phyloP scores from a whole-genome alignment of 2,888 invertebrate genomes.

The Belgica antarctica region DNA sequence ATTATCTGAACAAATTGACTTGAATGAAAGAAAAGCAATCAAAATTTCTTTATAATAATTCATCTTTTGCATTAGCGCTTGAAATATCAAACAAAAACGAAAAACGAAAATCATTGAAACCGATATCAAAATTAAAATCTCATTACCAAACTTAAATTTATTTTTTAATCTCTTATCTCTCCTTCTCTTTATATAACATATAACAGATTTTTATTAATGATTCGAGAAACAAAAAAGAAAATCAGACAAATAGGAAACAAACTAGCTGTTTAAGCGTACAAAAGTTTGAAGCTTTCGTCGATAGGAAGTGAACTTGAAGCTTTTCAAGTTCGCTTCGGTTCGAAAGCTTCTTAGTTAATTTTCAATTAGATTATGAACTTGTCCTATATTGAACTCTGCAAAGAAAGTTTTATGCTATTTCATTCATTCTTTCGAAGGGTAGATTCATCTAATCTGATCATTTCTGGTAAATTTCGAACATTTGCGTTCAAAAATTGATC shows the following conservation, averaged over 20 bases:
- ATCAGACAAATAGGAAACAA: too few species aligned
- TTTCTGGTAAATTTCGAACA: too few species aligned
- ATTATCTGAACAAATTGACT: neutral
- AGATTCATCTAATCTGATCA: too few species aligned
- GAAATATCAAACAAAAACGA: too few species aligned
- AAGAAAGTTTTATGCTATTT: slow-evolving; percentile 11
- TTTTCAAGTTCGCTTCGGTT: too few species aligned
- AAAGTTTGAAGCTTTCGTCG: too few species aligned
- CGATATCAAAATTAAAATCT: neutral
- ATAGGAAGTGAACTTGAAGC: too few species aligned
- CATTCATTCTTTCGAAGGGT: neutral
- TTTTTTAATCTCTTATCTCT: too few species aligned
- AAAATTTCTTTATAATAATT: neutral
- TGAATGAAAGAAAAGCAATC: slow-evolving; percentile 2
- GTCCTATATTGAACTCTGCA: slow-evolving; percentile 24
- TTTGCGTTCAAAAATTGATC: too few species aligned
- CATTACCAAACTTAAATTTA: neutral
- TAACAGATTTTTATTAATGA: slow-evolving; percentile 23
- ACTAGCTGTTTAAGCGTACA: too few species aligned
- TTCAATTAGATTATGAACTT: slow-evolving; percentile 5
- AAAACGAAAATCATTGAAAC: neutral
- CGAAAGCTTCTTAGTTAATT: too few species aligned
- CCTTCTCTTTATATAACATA: too few species aligned
- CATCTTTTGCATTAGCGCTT: neutral
- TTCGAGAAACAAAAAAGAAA: neutral